Evolutionary conservation across 2,888 invertebrate species (phyloP), one percentile per base, ranked within the genome.

Genomic region (Harpalus rufipes): DNA sequence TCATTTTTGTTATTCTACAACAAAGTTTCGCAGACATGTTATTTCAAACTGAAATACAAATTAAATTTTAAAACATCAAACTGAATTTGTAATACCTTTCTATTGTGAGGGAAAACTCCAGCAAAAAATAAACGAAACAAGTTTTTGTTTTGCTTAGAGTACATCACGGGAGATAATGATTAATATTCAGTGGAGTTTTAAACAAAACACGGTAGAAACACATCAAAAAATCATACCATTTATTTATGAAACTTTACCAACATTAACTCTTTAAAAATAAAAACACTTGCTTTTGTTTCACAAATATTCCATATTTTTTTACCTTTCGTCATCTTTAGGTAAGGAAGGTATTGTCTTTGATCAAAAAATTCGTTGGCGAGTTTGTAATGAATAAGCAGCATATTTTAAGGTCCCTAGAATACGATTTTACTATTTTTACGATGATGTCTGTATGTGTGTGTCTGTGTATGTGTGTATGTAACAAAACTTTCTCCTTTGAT

Each of bases 31-130:
- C 39, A 68, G 68, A 68, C 68, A 68, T 68, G 68, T 68, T 65
- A 65, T 65, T 65, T 68, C 68, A 39, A 25, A 68, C 63, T 25
- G 21, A 63, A 39, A 68, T 68, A 68, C 32, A 68, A 39, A 68
- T 68, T 68, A 68, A 68, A 68, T 68, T 68, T 68, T 68, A 32
- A 68, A 68, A 39, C 68, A 68, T 68, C 68, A 68, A 68, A 68
- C 68, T 68, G 68, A 68, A 68, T 68, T 39, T 32, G 39, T 68
- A 68, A 68, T 68, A 39, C 39, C 59, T 68, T 68, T 12, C n/a
- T 32, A 68, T 68, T 68, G 68, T 68, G 65, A 65, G 18, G 25
- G 16, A 18, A 63, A 63, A 68, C 12, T 39, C n/a, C 4, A 68
- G n/a, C 68, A 68, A 68, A 68, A 68, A 68, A 39, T 68, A 39